Base-by-base conservation (phyloP, 2,113 vertebrate genomes). In the Myxocyprinus asiaticus region DNA sequence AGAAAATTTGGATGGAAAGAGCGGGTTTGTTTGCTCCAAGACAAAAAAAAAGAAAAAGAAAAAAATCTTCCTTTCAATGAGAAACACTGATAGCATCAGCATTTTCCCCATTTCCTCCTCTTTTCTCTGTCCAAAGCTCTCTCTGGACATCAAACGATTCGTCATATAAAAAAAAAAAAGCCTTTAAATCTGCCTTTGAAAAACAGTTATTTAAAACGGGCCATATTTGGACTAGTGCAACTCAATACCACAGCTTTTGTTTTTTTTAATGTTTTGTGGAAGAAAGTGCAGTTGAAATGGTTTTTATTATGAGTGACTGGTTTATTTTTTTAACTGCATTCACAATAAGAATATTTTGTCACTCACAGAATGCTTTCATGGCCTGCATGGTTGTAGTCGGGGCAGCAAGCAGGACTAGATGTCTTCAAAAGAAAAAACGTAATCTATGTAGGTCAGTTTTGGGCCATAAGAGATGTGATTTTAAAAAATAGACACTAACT, bases 381-480 rank as follows among this genome's bases (percentile, higher is more conserved):
- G 84, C 83, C 82, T 80, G 68, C 83, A 86, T 87, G 88, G 85
- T 82, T 90, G 88, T 82, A 86, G 88, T 87, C 48, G 69, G 83
- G 83, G 78, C 82, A 76, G 81, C 50, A 77, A 89, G 86, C 82
- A 76, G 81, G 83, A 88, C 85, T 89, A 91, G 88, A 90, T 92
- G 89, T 88, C 14, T 33, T 82, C 67, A 73, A 82, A 82, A 76
- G 79, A 83, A 81, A 82, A 78, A 84, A 85, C 88, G 90, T 92
- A 86, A 84, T 84, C 67, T 65, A 86, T 86, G 84, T 58, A 75
- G 84, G 81, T 15, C 78, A 83, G 73, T 44, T 58, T 58, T 15
- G 14, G 50, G 33, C 11, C 14, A 4, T n/a, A 14, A 56, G 22
- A 15, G 22, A 9, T 44, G 14, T 58, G 2, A 42, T 71, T n/a